Evolutionary conservation across 2,797 vertebrate species (phyloP).

Genomic region (Hoplostethus mediterraneus): DNA sequence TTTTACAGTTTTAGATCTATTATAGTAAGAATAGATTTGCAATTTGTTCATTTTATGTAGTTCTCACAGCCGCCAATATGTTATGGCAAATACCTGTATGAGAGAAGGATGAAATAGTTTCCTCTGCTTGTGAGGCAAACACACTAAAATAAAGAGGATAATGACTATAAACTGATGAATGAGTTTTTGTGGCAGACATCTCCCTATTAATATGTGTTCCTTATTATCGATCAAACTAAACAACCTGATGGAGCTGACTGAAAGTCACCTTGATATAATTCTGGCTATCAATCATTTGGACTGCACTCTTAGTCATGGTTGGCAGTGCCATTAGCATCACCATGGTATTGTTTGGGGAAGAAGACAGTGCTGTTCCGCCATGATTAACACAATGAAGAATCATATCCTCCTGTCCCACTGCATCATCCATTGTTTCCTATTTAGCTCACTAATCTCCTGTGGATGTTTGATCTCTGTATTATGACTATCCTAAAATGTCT

Average conservation of each 20-base stretch:
- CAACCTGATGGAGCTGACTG: constrained; percentile 82
- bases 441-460: constrained; percentile 75
- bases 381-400: constrained; percentile 84
- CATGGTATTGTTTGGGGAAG: constrained; percentile 82
- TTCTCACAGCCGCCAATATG: background rate
- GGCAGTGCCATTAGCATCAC: constrained; percentile 86
- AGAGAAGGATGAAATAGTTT: constrained; percentile 48
- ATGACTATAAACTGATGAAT: constrained; percentile 75
- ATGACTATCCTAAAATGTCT: constrained; percentile 71
- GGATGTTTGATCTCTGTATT: constrained; percentile 70
- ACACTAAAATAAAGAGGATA: constrained; percentile 64
- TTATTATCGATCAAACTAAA: constrained; percentile 87
- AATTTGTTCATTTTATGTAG: background rate
- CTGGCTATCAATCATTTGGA: constrained; percentile 85
- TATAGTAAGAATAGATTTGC: background rate
- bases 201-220: constrained; percentile 75
- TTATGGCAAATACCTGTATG: constrained; percentile 10
- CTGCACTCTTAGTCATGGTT: constrained; percentile 78
- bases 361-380: constrained; percentile 75
- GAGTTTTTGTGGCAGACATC: constrained; percentile 69
- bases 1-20: background rate
- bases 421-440: constrained; percentile 73
- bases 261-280: constrained; percentile 89
- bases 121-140: constrained; percentile 21
- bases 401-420: constrained; percentile 74